Evolutionary conservation across 2,113 vertebrate species (phyloP).

Genomic region (Empidonax traillii): DNA sequence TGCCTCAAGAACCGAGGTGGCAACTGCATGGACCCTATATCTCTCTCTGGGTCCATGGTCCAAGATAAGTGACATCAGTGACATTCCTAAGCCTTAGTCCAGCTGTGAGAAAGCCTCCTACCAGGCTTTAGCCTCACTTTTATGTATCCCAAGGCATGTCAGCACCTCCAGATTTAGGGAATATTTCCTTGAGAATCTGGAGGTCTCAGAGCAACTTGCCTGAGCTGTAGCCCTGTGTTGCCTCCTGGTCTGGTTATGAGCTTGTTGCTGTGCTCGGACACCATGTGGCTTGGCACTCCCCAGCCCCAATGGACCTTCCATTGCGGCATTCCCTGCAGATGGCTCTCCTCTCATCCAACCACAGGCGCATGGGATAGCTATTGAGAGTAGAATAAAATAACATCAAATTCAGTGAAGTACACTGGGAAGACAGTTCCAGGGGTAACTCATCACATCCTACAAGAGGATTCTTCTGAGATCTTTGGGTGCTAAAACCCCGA

Average conservation of each 20-base stretch:
- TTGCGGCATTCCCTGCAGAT: not conserved
- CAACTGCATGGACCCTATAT: fast-evolving
- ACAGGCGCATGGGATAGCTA: not conserved
- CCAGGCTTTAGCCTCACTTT: not conserved
- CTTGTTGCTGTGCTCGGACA: not conserved
- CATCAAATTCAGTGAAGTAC: not conserved
- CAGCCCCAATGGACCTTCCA: not conserved
- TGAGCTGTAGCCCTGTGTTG: not conserved
- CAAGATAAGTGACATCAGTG: not conserved
- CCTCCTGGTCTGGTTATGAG: not conserved
- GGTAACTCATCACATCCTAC: not conserved
- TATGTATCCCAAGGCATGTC: not conserved
- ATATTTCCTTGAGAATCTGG: not conserved
- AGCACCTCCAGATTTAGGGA: not conserved
- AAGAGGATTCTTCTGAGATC: not conserved
- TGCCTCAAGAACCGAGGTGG: not conserved
- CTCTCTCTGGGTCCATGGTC: not conserved
- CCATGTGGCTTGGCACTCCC: not conserved
- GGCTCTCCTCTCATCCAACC: not conserved
- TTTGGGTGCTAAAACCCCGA: not conserved
- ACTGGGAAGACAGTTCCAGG: not conserved
- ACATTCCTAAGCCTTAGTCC: not conserved
- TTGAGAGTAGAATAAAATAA: not conserved
- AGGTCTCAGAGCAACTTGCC: not conserved
- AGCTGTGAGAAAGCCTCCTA: not conserved